Evolutionary conservation across 2,888 invertebrate genomes (phyloP).

Genomic region (Agrypnus murinus): DNA sequence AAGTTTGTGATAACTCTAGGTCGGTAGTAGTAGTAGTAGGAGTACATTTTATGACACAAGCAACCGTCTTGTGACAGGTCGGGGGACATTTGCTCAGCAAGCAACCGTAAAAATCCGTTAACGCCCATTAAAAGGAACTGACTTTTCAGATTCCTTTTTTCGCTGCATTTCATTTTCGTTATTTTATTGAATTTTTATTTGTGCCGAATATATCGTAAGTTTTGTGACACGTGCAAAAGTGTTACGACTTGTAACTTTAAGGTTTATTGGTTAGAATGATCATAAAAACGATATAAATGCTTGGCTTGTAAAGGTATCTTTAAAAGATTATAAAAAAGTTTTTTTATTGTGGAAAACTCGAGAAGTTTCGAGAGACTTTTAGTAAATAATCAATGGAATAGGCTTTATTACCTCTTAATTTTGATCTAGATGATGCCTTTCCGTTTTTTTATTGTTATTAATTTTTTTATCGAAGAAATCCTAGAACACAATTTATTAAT

Average conservation of each 20-base stretch:
- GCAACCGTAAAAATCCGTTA: constrained; percentile 40
- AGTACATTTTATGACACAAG: constrained; percentile 50
- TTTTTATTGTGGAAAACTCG: too few relatives aligned
- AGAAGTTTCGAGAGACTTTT: too few relatives aligned
- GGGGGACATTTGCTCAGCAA: constrained; percentile 41
- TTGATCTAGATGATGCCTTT: too few relatives aligned
- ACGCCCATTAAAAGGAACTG: constrained; percentile 35
- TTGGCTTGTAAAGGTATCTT: too few relatives aligned
- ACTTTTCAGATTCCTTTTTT: constrained; percentile 28
- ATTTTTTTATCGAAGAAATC: too few relatives aligned
- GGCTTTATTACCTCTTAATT: too few relatives aligned
- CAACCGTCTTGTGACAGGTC: constrained; percentile 51
- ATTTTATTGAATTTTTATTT: constrained; percentile 31
- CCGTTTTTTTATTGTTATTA: too few relatives aligned
- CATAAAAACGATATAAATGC: constrained; percentile 1
- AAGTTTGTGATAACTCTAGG: constrained; percentile 27
- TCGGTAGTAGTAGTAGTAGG: constrained; percentile 8
- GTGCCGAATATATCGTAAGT: neutral
- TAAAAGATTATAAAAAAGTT: too few relatives aligned
- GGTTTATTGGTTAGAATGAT: constrained; percentile 27
- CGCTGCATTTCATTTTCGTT: constrained; percentile 32
- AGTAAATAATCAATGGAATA: too few relatives aligned
- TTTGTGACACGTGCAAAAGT: constrained; percentile 16
- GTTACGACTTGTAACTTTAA: constrained; percentile 19
- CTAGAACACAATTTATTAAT: too few relatives aligned